Evolutionary conservation across 2,797 vertebrate species (phyloP).

Genomic region (Echiichthys vipera): DNA sequence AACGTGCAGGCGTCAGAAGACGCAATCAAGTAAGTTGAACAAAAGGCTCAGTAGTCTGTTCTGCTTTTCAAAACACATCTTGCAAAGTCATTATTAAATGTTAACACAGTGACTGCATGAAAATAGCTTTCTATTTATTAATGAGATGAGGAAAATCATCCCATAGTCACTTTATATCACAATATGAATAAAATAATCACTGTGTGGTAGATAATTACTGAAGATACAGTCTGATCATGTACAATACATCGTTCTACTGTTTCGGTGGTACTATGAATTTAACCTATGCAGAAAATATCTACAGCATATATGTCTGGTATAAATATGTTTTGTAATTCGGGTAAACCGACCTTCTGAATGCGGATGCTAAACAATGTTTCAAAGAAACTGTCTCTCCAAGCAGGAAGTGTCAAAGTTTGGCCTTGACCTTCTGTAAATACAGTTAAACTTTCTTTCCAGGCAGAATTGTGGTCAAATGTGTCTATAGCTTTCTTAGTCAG

Average conservation of each 20-base stretch:
- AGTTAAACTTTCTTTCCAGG: conserved; percentile 48
- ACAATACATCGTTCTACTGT: neutral
- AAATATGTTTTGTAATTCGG: neutral
- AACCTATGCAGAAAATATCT: neutral
- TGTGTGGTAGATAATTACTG: neutral
- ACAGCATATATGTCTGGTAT: too few relatives aligned
- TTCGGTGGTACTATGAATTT: neutral
- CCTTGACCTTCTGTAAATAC: conserved; percentile 60
- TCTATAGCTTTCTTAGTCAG: conserved; percentile 67
- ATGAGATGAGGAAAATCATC: neutral
- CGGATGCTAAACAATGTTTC: conserved; percentile 29
- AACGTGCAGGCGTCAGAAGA: neutral
- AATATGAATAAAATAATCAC: neutral
- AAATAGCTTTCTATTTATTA: neutral
- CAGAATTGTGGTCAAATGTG: conserved; percentile 63
- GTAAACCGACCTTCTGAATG: neutral
- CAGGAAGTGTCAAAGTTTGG: conserved; percentile 34
- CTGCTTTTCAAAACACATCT: neutral
- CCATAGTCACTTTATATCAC: neutral
- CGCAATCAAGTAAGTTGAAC: neutral
- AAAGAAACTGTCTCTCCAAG: conserved; percentile 9
- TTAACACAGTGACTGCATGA: neutral
- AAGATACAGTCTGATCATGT: neutral
- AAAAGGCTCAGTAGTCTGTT: neutral
- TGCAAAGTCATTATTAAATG: neutral